Evolutionary conservation across 2,797 vertebrate genomes (phyloP), one percentile per base, ranked within the genome.

Genomic region (Chelonia mydas): DNA sequence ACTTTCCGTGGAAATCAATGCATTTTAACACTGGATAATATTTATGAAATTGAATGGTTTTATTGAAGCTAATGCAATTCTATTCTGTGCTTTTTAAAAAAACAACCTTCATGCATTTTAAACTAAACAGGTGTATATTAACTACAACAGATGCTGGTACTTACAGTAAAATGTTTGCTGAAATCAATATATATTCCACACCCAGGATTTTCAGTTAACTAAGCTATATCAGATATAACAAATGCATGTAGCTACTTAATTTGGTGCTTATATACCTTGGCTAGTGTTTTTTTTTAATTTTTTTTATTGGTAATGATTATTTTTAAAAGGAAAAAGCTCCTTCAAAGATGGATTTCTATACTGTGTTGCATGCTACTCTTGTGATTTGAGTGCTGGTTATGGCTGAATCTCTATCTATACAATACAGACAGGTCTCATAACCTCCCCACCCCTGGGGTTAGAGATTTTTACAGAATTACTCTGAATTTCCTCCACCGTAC

Each of bases 11-110:
- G 97, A 98, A 98, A 98, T 98, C 98, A 92, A 98, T 98, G 98
- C 98, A 98, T 98, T 98, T 98, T 98, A 98, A 98, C 97, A 96
- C 84, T 21, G 97, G 98, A 97, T 98, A 98, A 98, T 98, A 98
- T 98, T 98, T 98, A 98, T 98, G 98, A 98, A 98, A 98, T 98
- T 98, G 98, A 98, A 98, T 98, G 98, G 97, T 98, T 95, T 94
- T 97, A 97, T 98, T 97, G 98, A 97, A 97, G 98, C 97, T 98
- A 98, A 98, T 98, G 97, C 97, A 98, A 98, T 98, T 98, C 97
- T 96, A 94, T 97, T 97, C 97, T 98, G 98, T 98, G 98, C 97
- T 98, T 98, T 98, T 98, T 98, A 16, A 59, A 31, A 59, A 98
- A 98, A 98, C 98, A 41, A 41, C 5, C 41, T 97, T 98, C 98